These are phyloP conservation scores for Agrochola litura DNA, from an alignment of 2,888 invertebrate species.

Conservation along the genomic window DNA sequence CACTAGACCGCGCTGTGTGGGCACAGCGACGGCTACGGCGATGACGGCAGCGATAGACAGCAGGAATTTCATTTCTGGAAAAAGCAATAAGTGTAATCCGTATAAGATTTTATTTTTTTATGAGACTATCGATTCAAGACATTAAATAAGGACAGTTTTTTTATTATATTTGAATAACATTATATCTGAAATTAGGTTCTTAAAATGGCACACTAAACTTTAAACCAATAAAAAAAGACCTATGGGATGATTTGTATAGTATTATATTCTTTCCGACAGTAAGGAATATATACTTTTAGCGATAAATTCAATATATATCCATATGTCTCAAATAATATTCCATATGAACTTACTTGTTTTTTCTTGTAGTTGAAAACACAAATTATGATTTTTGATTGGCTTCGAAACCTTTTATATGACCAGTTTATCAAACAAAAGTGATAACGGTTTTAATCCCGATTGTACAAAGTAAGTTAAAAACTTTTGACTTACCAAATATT, in stretches of 20 bases:
- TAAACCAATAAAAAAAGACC: neutral
- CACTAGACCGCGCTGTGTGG: constrained; percentile 57
- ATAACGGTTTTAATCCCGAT: constrained; percentile 41
- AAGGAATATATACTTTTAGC: neutral
- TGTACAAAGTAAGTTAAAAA: constrained; percentile 11
- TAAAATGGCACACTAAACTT: neutral
- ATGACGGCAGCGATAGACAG: constrained; percentile 55
- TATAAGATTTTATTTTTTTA: neutral
- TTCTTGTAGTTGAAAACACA: constrained; percentile 36
- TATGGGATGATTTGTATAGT: neutral
- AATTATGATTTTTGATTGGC: constrained; percentile 33
- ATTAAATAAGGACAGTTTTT: neutral
- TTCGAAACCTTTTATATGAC: constrained; percentile 44
- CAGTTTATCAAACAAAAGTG: constrained; percentile 31
- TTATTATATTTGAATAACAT: neutral
- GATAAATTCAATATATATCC: neutral
- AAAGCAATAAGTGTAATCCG: neutral
- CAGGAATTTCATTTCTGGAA: constrained; percentile 60
- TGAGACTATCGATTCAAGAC: neutral
- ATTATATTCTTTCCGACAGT: neutral
- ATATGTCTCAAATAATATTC: neutral
- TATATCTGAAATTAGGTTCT: neutral
- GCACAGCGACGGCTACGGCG: constrained; percentile 58
- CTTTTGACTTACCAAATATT: neutral
- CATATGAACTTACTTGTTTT: constrained; percentile 34